Evolutionary conservation across 2,888 invertebrate genomes (phyloP), one percentile per base, ranked within the genome.

Genomic region (Drosophila kanekoi): DNA sequence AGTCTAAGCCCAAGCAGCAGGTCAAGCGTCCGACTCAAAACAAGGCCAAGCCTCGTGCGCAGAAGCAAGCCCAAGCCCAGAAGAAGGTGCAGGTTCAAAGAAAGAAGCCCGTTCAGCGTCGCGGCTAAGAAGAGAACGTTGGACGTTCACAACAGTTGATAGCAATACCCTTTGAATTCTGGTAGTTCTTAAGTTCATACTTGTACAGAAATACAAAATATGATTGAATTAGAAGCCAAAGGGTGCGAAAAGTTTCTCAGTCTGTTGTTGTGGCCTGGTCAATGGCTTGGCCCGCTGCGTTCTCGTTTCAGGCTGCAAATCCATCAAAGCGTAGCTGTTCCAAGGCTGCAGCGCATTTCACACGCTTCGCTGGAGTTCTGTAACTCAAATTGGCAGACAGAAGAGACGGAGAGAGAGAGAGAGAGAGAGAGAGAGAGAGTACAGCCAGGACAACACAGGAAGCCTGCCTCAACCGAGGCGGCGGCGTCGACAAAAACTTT

Each of bases 311-410:
- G 48, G 62, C 66, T 59, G 62, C 43, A 74, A 80, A 75, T 74
- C 79, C 82, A 77, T 82, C 82, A 87, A 84, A 84, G 81, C 69
- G 56, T 67, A 32, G 67, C 56, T 61, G 56, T 65, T 62, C 57
- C 61, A 79, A 80, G 75, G 77, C 86, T 79, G 85, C 73, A 83
- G 67, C 75, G 75, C 72, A 88, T 89, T 89, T 89, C 77, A 81
- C 77, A 88, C 87, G 89, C 89, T 77, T 81, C 82, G 89, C 73
- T 83, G 77, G 78, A 88, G 89, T 87, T 89, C 49, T 87, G 87
- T 79, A 85, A 87, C 88, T 87, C 53, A 72, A 75, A 86, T 86
- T 77, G 87, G 81, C 76, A 81, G 86, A 81, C 83, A 72, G 71
- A 45, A 44, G 28, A 43, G 56, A 16, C 18, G 38, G 20, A 18